Conservation (phyloP, 2,113 vertebrate species). For the Sinocyclocheilus anshuiensis region DNA sequence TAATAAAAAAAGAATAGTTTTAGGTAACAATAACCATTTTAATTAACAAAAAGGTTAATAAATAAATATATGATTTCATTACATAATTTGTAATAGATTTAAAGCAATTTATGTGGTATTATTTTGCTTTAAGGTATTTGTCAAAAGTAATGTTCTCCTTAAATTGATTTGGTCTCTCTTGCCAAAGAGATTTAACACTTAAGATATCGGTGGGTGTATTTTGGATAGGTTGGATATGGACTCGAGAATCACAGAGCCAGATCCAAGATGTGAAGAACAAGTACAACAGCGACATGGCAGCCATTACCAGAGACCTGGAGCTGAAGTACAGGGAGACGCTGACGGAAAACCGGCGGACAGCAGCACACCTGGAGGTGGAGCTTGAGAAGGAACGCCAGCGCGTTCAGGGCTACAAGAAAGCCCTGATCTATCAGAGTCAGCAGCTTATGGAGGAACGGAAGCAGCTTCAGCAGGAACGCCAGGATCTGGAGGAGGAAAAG, state of each 20-base stretch:
- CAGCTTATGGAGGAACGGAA: conserved; percentile 86
- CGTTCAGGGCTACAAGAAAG: conserved; percentile 85
- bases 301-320: conserved; percentile 82
- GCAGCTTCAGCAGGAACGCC: conserved; percentile 80
- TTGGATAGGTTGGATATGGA: conserved; percentile 93
- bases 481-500: conserved; percentile 80
- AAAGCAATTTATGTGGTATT: background rate
- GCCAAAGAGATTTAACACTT: background rate
- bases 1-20: background rate
- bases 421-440: conserved; percentile 86
- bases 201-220: background rate
- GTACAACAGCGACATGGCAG: conserved; percentile 73
- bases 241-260: conserved; percentile 88
- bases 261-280: conserved; percentile 81
- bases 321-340: conserved; percentile 83
- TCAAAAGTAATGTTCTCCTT: background rate
- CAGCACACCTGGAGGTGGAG: conserved; percentile 86
- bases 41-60: background rate
- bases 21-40: background rate
- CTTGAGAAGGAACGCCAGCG: conserved; percentile 90
- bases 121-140: background rate
- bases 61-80: background rate
- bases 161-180: background rate
- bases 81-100: no score
- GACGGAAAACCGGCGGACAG: conserved; percentile 78